Evolutionary conservation across 2,888 invertebrate genomes (phyloP).

Genomic region (Beris morrisii): DNA sequence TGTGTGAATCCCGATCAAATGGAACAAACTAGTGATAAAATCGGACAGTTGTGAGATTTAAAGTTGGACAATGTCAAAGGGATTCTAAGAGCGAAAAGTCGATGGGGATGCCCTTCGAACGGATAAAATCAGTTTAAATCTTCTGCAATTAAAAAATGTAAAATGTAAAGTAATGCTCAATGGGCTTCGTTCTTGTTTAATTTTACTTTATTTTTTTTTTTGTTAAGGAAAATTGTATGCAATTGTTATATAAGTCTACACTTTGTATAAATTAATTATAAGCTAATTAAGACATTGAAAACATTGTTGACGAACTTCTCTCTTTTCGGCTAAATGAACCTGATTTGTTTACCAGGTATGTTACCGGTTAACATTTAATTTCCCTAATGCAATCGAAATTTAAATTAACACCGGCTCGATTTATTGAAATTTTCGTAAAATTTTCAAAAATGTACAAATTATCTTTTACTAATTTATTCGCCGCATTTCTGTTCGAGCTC

Average conservation of each 20-base stretch:
- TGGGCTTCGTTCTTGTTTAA: too few relatives aligned
- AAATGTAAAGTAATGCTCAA: too few relatives aligned
- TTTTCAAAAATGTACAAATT: background rate
- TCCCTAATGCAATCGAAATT: background rate
- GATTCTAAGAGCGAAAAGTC: too few relatives aligned
- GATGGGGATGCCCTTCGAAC: too few relatives aligned
- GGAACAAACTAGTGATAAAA: too few relatives aligned
- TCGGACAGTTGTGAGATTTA: too few relatives aligned
- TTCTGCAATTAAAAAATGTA: too few relatives aligned
- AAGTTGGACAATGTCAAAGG: too few relatives aligned
- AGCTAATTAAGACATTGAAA: conserved; percentile 20
- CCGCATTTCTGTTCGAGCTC: background rate
- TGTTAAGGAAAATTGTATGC: conserved; percentile 9
- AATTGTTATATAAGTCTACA: conserved; percentile 17
- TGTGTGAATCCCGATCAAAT: too few relatives aligned
- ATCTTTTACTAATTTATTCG: background rate
- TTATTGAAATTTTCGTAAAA: background rate
- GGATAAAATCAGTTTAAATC: too few relatives aligned
- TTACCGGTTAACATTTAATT: background rate
- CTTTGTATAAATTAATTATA: conserved; percentile 22
- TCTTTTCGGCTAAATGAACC: background rate
- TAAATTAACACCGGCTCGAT: background rate
- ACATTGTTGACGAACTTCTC: conserved; percentile 4
- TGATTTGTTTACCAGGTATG: background rate
- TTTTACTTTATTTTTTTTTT: too few relatives aligned